Evolutionary conservation across 2,113 vertebrate species (phyloP), one percentile per base, ranked within the genome.

Genomic region (Ochotona princeps): DNA sequence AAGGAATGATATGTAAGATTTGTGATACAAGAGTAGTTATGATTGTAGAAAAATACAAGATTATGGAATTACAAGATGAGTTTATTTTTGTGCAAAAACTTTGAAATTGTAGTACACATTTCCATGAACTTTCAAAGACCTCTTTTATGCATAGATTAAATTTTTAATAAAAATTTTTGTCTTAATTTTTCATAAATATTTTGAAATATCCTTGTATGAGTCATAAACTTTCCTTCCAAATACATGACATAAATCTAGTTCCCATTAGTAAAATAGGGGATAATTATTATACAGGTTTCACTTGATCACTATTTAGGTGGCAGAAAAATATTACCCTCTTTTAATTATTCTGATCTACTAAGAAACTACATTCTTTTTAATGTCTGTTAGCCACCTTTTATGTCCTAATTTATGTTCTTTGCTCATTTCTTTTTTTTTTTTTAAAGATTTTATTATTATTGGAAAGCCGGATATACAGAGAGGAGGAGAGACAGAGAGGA

Each of bases 361-460:
- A 47, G 20, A 32, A 63, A 76, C 44, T 73, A 83, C 67, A 69
- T 70, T 86, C 69, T 51, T 57, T 63, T 47, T 54, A 9, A 70
- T 75, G 2, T 44, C 54, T 84, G 21, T 80, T 75, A 81, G 54
- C 44, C 47, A 83, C 51, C 32, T 81, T 87, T 75, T 28, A 72
- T 70, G 47, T 80, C 49, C 85, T 81, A 74, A 30, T 61, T 67
- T n/a, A 82, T 63, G 12, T 69, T 78, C 47, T 87, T 57, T 57
- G 17, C 54, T 93, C 25, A 66, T 86, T 81, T 49, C 26, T 94
- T 80, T n/a, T n/a, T n/a, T n/a, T n/a, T n/a, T n/a, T n/a, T n/a
- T n/a, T 89, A 38, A 74, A n/a, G n/a, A n/a, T n/a, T n/a, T n/a
- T n/a, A n/a, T n/a, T n/a, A n/a, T n/a, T n/a, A n/a, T n/a, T n/a